Percentiles rank a stretch among this genome's conserved stretches.
phyloP scores from a whole-genome alignment of 2,888 invertebrate species.

The Anticlea derivata region DNA sequence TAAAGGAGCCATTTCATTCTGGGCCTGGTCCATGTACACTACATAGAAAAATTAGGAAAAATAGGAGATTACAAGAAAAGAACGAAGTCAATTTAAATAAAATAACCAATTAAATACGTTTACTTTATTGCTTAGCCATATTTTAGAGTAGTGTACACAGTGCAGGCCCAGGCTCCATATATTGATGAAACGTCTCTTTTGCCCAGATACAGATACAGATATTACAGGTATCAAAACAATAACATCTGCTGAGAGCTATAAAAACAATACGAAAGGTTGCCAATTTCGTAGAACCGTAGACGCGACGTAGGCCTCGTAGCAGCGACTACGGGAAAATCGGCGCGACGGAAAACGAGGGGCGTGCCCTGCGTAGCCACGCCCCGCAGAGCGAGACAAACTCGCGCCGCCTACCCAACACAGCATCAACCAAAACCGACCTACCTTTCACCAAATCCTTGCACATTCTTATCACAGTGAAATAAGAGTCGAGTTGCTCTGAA shows the following conservation, averaged over 20 bases:
- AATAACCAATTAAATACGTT: too few species aligned
- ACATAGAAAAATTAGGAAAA: too few species aligned
- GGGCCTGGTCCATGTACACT: too few species aligned
- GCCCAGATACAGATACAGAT: background rate
- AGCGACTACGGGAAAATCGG: conserved; percentile 43
- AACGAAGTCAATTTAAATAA: too few species aligned
- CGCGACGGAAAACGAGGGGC: conserved; percentile 56
- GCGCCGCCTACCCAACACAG: conserved; percentile 67
- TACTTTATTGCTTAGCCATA: too few species aligned
- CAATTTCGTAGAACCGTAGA: conserved; percentile 29
- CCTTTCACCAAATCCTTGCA: conserved; percentile 37
- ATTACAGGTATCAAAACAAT: background rate
- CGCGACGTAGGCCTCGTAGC: conserved; percentile 37
- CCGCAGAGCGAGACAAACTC: conserved; percentile 60
- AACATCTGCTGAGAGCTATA: background rate
- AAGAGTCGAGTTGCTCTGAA: conserved; percentile 2
- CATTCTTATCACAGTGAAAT: conserved; percentile 14
- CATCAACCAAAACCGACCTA: conserved; percentile 47
- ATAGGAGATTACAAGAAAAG: too few species aligned
- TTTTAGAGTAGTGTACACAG: too few species aligned
- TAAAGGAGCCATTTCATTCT: too few species aligned
- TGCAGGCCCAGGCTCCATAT: too few species aligned
- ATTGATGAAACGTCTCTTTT: too few species aligned
- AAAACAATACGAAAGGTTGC: conserved; percentile 2
- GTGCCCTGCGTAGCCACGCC: conserved; percentile 69